Percentiles rank a stretch among this genome's conserved stretches.
phyloP scores from a whole-genome alignment of 2,888 invertebrate species.

The Zelleria hepariella region DNA sequence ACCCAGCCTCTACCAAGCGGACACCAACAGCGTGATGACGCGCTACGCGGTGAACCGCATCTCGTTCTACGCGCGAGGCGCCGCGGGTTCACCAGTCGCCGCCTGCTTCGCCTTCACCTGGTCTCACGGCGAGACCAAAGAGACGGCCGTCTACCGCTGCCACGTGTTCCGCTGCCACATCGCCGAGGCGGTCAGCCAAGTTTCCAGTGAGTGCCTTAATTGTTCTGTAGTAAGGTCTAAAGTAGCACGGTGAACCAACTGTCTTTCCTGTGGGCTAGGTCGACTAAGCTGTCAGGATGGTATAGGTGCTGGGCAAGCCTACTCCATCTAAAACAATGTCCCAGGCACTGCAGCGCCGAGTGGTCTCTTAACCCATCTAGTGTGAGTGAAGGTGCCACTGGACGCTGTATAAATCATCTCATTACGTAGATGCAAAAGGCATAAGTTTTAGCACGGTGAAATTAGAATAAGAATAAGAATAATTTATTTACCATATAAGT shows the following conservation, averaged over 20 bases:
- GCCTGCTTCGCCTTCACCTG: slow-evolving; percentile 99
- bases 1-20: slow-evolving; percentile 84
- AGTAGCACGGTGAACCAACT: not conserved
- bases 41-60: slow-evolving; percentile 94
- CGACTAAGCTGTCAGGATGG: no score
- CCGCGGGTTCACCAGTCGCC: slow-evolving; percentile 83
- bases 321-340: no score
- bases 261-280: no score
- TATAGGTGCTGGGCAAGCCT: no score
- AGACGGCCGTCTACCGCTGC: slow-evolving; percentile 92
- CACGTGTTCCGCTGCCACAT: slow-evolving; percentile 97
- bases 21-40: slow-evolving; percentile 84
- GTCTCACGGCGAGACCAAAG: slow-evolving; percentile 91
- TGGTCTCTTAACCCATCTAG: no score
- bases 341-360: no score
- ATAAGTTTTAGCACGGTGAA: no score
- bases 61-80: slow-evolving; percentile 94
- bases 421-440: no score
- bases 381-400: no score
- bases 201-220: slow-evolving; percentile 75
- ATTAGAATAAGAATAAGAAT: no score
- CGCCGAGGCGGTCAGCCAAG: slow-evolving; percentile 89
- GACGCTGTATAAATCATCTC: no score
- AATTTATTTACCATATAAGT: no score
- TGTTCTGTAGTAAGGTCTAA: not conserved